A percentile compares a stretch with the other conserved stretches of the same genome.
Evolutionary conservation across 2,797 vertebrate genomes (phyloP).

Genomic region (Pipistrellus nathusii): DNA sequence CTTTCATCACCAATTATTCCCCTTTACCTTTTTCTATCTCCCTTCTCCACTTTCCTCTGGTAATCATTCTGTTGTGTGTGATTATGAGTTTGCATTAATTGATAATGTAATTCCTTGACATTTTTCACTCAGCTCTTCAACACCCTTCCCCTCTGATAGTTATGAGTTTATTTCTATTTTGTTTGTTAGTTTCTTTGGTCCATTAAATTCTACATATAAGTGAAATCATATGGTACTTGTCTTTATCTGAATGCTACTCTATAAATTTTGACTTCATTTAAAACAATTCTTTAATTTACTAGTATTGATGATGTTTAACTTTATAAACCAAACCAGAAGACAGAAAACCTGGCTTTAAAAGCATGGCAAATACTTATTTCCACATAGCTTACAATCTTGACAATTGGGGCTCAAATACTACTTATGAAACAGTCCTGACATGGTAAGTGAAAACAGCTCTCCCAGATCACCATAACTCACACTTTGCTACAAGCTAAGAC

Average conservation of each 20-base stretch:
- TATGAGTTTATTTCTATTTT: not conserved
- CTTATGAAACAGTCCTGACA: not conserved
- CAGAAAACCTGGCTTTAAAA: conserved; percentile 27
- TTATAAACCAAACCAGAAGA: not conserved
- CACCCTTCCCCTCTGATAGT: not conserved
- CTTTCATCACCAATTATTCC: not conserved
- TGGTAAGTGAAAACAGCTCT: not conserved
- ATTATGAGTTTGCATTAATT: not conserved
- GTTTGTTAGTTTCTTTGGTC: not conserved
- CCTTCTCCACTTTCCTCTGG: not conserved
- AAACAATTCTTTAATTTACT: conserved; percentile 36
- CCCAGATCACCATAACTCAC: not conserved
- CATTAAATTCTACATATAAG: not conserved
- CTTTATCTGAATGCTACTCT: not conserved
- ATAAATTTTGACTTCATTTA: not conserved
- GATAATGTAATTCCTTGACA: not conserved
- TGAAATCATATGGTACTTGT: not conserved
- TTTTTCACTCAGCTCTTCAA: not conserved
- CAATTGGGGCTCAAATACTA: not conserved
- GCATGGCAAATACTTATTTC: not conserved
- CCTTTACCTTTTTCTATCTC: not conserved
- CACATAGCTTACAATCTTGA: not conserved
- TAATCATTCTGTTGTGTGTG: not conserved
- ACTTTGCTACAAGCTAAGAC: not conserved
- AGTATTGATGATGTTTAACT: not conserved